Conservation (phyloP, 2,888 invertebrate species). For the Nysson spinosus region DNA sequence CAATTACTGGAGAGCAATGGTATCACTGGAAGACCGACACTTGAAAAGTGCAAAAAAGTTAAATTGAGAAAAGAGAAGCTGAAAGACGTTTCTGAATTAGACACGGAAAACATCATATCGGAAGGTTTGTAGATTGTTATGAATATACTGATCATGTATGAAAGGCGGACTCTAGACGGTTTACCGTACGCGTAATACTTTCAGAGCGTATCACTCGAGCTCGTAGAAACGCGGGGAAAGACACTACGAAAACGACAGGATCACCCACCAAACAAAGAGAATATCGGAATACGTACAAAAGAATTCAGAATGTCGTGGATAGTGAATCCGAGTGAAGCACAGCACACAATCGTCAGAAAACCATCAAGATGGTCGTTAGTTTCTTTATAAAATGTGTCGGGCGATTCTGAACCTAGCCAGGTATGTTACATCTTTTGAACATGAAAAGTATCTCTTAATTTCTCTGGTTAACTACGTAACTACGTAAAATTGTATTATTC, state of each 20-base stretch:
- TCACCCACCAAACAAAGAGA: slow-evolving; percentile 46
- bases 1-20: slow-evolving; percentile 68
- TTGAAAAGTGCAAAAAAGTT: slow-evolving; percentile 68
- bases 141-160: background rate
- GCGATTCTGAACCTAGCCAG: no score
- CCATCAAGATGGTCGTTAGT: no score
- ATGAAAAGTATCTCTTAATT: no score
- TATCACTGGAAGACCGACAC: slow-evolving; percentile 64
- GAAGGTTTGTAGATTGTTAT: slow-evolving; percentile 60
- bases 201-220: slow-evolving; percentile 57
- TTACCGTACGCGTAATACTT: slow-evolving; percentile 10
- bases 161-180: background rate
- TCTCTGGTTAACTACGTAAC: no score
- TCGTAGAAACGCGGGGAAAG: slow-evolving; percentile 37
- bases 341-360: background rate
- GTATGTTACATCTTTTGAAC: no score
- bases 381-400: no score
- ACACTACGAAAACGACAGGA: slow-evolving; percentile 9
- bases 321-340: slow-evolving; percentile 59
- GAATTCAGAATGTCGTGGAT: slow-evolving; percentile 57
- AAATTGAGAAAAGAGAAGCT: slow-evolving; percentile 59
- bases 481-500: no score
- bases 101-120: slow-evolving; percentile 62
- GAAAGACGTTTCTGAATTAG: slow-evolving; percentile 63
- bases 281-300: slow-evolving; percentile 43